These are phyloP conservation scores for Isichthys henryi DNA, from an alignment of 2,113 vertebrate genomes.

Conservation along the genomic window DNA sequence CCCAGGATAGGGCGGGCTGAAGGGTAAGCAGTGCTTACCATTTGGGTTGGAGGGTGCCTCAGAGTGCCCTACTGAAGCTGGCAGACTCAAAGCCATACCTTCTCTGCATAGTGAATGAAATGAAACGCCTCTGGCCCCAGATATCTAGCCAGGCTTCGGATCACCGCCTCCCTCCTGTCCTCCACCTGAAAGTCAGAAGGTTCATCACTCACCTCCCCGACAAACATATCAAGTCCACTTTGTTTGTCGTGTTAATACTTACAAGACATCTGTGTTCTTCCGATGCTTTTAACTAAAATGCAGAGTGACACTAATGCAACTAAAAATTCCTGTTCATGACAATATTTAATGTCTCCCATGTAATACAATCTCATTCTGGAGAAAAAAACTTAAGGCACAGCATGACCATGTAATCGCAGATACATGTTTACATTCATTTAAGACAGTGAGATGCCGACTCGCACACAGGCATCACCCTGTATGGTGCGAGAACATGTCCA, in stretches of 20 bases:
- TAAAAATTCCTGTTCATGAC: neutral
- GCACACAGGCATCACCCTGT: neutral
- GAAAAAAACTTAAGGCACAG: neutral
- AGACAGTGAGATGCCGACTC: too few relatives aligned
- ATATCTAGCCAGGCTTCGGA: conserved; percentile 54
- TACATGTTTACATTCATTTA: neutral
- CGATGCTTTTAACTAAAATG: neutral
- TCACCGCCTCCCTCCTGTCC: conserved; percentile 49
- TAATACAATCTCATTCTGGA: neutral
- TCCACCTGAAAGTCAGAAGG: conserved; percentile 32
- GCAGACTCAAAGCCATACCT: conserved; percentile 38
- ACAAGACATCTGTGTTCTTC: neutral
- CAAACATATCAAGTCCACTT: neutral
- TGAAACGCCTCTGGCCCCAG: conserved; percentile 50
- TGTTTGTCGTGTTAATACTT: neutral
- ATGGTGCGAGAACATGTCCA: neutral
- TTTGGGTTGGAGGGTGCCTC: neutral
- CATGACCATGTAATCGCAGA: neutral
- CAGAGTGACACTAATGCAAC: neutral
- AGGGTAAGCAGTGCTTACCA: neutral
- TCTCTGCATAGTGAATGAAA: conserved; percentile 60
- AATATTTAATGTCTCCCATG: neutral
- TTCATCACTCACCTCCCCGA: neutral
- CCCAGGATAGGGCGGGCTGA: too few relatives aligned
- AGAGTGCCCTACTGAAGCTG: neutral